Percentiles rank a stretch among this genome's conserved stretches.
phyloP scores from a whole-genome alignment of 2,113 vertebrate genomes.

The Carassius gibelio region DNA sequence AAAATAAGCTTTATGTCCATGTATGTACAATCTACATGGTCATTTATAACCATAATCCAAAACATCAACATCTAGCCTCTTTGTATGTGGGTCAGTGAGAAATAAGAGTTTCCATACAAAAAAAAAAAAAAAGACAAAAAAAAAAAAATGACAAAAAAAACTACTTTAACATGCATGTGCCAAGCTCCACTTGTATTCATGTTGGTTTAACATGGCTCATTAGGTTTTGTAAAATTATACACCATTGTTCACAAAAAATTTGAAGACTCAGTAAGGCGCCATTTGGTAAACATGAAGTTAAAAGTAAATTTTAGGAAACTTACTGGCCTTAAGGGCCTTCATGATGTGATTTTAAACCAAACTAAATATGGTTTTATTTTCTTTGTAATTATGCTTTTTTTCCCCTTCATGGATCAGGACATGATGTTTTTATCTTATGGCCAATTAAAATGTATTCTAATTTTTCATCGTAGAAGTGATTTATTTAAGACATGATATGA shows the following conservation, averaged over 20 bases:
- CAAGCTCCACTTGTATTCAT: not conserved
- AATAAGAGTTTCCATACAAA: not conserved
- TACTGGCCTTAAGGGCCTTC: not conserved
- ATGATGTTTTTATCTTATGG: too few relatives aligned
- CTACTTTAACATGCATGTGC: not conserved
- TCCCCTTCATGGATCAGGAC: too few relatives aligned
- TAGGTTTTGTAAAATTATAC: not conserved
- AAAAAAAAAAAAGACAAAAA: not conserved
- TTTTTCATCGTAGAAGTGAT: too few relatives aligned
- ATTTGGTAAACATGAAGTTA: not conserved
- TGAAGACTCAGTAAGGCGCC: not conserved
- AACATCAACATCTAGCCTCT: conserved; percentile 6
- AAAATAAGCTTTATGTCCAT: conserved; percentile 23
- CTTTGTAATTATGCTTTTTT: too few relatives aligned
- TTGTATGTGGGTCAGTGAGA: not conserved
- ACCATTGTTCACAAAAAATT: not conserved
- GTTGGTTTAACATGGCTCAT: not conserved
- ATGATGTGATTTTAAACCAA: not conserved
- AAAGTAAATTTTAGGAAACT: not conserved
- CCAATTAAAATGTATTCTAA: too few relatives aligned
- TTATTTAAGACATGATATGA: too few relatives aligned
- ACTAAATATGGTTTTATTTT: too few relatives aligned
- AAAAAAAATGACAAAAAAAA: not conserved
- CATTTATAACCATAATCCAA: not conserved
- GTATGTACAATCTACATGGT: not conserved